Base-by-base conservation (phyloP, 1,140 invertebrate species). In the Artemia franciscana region DNA sequence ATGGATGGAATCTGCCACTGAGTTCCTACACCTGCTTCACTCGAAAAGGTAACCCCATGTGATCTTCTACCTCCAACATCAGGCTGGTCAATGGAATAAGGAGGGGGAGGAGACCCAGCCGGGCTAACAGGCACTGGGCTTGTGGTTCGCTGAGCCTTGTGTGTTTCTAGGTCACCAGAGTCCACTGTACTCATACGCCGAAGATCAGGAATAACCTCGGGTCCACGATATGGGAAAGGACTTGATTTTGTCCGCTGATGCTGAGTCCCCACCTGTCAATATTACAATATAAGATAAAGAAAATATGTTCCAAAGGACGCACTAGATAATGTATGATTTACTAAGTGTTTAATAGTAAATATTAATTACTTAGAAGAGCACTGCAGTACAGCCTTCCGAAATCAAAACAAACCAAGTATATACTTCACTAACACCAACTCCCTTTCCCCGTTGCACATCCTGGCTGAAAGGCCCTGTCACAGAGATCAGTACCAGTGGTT, bases 1-100 rank as follows among this genome's bases (percentile, higher is more conserved):
- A 92, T 92, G 24, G 86, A 88, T 68, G 92, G 89, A 59, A 94
- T 92, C 27, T 83, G 80, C 68, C 82, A 78, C 68, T 87, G 84
- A 64, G 73, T 72, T 67, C 71, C 69, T 67, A 56, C 26, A 23
- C 51, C n/a, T 25, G 63, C 28, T 26, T 61, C 21, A 4, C 26
- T 26, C 26, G 58, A 60, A 1, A 62, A 61, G 27, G 39, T 51
- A 12, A 51, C 39, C 39, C 39, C 39, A 51, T 51, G 39, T 18
- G 12, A 12, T 18, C 21, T 51, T 51, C 21, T 51, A 51, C 39
- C 39, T 18, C 39, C 39, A 12, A 18, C 12, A 12, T 51, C 39
- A 18, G 39, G 39, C 21, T 51, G 39, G 12, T 51, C 39, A 1
- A 51, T 18, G 12, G 39, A 51, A 76, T 91, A 90, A 9, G 87